Percentiles rank a stretch among this genome's conserved stretches.
phyloP scores from a whole-genome alignment of 2,797 vertebrate species.

The Helicolenus hilgendorfi region DNA sequence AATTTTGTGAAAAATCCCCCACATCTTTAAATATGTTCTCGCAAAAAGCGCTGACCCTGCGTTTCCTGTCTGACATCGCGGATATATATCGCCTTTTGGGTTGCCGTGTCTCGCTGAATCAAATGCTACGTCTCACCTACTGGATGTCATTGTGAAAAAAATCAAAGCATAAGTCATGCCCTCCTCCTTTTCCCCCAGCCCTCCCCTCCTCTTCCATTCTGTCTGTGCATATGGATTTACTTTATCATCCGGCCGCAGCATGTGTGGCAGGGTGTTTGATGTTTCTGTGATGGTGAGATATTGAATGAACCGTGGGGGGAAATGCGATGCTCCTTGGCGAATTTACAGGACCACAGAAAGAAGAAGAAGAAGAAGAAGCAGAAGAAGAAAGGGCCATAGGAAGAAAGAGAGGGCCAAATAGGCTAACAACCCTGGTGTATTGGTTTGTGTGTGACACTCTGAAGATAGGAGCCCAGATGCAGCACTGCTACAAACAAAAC shows the following conservation, averaged over 20 bases:
- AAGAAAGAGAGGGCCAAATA: constrained; percentile 33
- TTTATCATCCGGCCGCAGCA: constrained; percentile 52
- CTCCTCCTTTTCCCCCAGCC: neutral
- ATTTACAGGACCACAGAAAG: constrained; percentile 32
- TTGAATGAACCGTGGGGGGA: constrained; percentile 60
- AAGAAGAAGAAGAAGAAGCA: neutral
- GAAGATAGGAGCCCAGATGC: constrained; percentile 20
- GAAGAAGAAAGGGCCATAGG: neutral
- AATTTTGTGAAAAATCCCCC: constrained; percentile 20
- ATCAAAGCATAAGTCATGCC: constrained; percentile 68
- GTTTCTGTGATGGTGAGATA: constrained; percentile 72
- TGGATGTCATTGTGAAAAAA: constrained; percentile 65
- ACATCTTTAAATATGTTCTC: constrained; percentile 34
- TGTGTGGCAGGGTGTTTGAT: constrained; percentile 69
- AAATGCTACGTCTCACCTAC: constrained; percentile 51
- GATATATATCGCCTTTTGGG: constrained; percentile 57
- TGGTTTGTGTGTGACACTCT: constrained; percentile 34
- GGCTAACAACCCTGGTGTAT: constrained; percentile 32
- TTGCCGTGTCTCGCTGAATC: constrained; percentile 46
- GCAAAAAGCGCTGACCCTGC: constrained; percentile 46
- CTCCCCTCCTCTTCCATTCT: constrained; percentile 3
- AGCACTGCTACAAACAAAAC: constrained; percentile 33
- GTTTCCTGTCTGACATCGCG: constrained; percentile 30
- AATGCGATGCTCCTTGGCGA: constrained; percentile 53
- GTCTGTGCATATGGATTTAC: constrained; percentile 61